phyloP scores from a whole-genome alignment of 2,888 invertebrate species.

The Macrostomum cliftonense region DNA sequence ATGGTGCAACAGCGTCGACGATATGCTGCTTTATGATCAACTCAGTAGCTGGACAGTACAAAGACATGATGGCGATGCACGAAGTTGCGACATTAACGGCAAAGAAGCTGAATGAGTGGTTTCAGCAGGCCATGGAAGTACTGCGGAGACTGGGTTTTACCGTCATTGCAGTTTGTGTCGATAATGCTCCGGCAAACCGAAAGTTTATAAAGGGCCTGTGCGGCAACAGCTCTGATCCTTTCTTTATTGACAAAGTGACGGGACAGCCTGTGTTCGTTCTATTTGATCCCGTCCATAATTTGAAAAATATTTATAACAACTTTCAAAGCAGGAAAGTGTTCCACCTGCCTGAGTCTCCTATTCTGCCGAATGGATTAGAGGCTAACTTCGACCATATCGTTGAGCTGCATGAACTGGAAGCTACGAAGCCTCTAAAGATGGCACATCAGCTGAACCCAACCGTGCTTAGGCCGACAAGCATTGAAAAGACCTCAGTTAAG shows the following conservation, averaged over 20 bases:
- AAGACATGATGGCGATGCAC: neutral
- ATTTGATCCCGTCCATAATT: conserved; percentile 2
- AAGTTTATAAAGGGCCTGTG: too few relatives aligned
- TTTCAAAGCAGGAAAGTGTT: conserved; percentile 2
- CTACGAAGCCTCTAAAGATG: neutral
- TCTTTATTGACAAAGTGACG: too few relatives aligned
- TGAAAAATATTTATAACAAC: conserved; percentile 4
- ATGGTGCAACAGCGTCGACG: neutral
- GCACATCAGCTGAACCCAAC: neutral
- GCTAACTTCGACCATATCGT: neutral
- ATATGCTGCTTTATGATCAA: neutral
- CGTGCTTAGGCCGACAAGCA: neutral
- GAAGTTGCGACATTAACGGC: neutral
- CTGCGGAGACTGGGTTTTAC: too few relatives aligned
- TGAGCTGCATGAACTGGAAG: neutral
- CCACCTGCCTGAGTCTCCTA: neutral
- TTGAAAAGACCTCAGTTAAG: conserved; percentile 1
- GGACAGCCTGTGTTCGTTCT: neutral
- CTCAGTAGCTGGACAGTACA: neutral
- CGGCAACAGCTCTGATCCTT: too few relatives aligned
- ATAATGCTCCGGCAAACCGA: too few relatives aligned
- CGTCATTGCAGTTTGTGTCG: too few relatives aligned
- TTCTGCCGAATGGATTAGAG: neutral
- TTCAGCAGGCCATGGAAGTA: too few relatives aligned
- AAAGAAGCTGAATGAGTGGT: neutral